phyloP scores from a whole-genome alignment of 2,888 invertebrate species.

The Sinelater perroti region DNA sequence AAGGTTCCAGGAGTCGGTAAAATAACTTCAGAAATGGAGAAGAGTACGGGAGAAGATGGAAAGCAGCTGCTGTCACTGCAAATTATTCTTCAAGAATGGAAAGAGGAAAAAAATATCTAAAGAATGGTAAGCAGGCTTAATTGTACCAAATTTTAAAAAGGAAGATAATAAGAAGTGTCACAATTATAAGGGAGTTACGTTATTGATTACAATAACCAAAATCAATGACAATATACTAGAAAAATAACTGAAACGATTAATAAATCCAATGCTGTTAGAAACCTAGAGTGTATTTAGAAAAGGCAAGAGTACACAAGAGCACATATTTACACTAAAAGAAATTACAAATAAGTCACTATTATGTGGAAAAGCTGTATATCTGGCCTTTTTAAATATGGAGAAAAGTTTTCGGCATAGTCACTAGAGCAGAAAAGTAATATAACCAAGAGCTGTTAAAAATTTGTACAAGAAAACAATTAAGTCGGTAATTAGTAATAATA shows the following conservation, averaged over 20 bases:
- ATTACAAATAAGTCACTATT: slow-evolving; percentile 2
- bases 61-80: background rate
- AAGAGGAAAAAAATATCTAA: background rate
- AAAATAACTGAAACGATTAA: background rate
- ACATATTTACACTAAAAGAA: no score
- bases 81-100: background rate
- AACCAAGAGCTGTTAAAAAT: background rate
- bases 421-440: background rate
- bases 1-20: background rate
- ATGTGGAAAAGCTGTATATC: background rate
- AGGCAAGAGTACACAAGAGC: no score
- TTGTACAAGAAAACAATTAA: background rate
- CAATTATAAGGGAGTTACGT: background rate
- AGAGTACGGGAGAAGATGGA: background rate
- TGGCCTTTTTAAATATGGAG: slow-evolving; percentile 5
- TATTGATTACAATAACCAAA: background rate
- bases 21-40: background rate
- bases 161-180: background rate
- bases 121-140: background rate
- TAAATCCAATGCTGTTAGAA: background rate
- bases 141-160: background rate
- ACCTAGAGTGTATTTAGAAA: no score
- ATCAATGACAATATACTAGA: background rate
- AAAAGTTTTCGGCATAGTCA: background rate
- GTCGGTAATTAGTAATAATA: slow-evolving; percentile 2